These are phyloP conservation scores for Luperina nickerlii DNA, from an alignment of 2,888 invertebrate genomes.

Conservation along the genomic window DNA sequence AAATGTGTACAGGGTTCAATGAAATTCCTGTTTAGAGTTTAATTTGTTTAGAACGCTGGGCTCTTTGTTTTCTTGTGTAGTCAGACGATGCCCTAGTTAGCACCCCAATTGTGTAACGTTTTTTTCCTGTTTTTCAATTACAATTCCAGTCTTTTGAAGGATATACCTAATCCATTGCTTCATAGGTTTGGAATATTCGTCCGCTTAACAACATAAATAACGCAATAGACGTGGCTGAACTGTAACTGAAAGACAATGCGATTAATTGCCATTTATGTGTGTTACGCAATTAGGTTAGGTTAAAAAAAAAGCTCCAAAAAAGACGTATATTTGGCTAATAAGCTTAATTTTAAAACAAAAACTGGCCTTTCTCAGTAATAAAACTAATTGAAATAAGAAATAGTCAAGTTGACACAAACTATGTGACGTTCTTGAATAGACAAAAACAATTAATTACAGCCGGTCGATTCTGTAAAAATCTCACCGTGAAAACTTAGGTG, in stretches of 20 bases:
- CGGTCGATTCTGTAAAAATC: too few relatives aligned
- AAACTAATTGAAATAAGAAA: too few relatives aligned
- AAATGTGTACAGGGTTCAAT: neutral
- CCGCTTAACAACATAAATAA: neutral
- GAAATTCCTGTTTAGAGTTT: slow-evolving; percentile 9
- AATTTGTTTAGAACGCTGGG: neutral
- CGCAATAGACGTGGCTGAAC: neutral
- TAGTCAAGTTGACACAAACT: too few relatives aligned
- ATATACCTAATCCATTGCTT: neutral
- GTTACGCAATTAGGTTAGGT: neutral
- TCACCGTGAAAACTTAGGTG: too few relatives aligned
- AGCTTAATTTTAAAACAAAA: neutral
- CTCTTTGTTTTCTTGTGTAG: neutral
- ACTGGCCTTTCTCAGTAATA: too few relatives aligned
- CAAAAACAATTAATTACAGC: too few relatives aligned
- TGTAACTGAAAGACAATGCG: neutral
- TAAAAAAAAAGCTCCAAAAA: too few relatives aligned
- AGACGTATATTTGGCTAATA: neutral
- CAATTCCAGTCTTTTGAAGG: neutral
- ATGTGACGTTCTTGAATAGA: too few relatives aligned
- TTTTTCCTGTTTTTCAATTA: neutral
- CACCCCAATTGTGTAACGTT: neutral
- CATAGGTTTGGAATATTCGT: neutral
- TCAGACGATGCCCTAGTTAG: neutral
- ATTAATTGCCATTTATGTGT: neutral